Percentiles rank a stretch among this genome's conserved stretches.
Conservation (phyloP, 1,140 invertebrate genomes). For the Melipona quadrifasciata region DNA sequence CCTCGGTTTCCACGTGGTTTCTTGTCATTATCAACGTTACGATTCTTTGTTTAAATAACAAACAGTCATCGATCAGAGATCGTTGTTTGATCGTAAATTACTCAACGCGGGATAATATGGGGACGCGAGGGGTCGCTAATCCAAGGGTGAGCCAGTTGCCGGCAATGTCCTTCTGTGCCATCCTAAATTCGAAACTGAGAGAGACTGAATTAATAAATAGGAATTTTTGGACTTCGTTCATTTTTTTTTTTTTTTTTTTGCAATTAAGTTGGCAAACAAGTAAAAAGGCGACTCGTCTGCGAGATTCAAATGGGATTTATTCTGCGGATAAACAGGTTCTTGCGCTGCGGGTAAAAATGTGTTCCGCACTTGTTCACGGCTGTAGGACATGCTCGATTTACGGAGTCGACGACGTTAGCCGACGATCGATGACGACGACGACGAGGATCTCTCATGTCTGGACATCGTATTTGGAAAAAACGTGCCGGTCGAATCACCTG, state of each 20-base stretch:
- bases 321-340: conserved; percentile 62
- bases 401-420: conserved; percentile 34
- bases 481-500: neutral
- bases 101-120: neutral
- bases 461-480: neutral
- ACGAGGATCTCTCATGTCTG: neutral
- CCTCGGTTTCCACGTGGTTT: too few species aligned
- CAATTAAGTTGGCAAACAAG: conserved; percentile 66
- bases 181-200: conserved; percentile 47
- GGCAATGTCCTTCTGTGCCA: conserved; percentile 29
- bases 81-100: too few species aligned
- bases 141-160: neutral
- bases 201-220: neutral
- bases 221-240: neutral
- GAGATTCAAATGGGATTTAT: conserved; percentile 53
- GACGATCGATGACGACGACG: neutral
- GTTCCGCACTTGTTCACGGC: conserved; percentile 5
- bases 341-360: conserved; percentile 45
- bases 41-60: too few species aligned
- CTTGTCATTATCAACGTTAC: too few species aligned
- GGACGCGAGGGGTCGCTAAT: neutral
- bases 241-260: conserved; percentile 57
- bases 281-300: conserved; percentile 40
- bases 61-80: too few species aligned
- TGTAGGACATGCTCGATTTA: conserved; percentile 51